A percentile compares a stretch with the other conserved stretches of the same genome.
These are phyloP conservation scores for Nyctereutes procyonoides DNA, from an alignment of 2,113 vertebrate genomes.

Conservation along the genomic window DNA sequence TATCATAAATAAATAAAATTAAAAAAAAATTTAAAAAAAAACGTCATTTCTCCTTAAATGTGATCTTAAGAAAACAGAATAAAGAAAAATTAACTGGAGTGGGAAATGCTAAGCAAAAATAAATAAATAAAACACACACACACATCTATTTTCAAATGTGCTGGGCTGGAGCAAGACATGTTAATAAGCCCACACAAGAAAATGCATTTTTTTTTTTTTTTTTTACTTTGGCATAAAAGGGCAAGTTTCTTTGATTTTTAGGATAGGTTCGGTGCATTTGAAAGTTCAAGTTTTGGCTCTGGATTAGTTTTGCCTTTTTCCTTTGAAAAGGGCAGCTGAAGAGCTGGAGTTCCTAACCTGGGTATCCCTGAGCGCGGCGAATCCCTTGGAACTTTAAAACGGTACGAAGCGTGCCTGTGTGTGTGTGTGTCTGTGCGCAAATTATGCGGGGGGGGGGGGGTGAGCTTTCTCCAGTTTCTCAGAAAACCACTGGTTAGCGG, in stretches of 20 bases:
- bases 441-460: too few relatives aligned
- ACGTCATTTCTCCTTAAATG: constrained; percentile 16
- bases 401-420: not conserved
- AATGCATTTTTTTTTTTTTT: not conserved
- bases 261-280: not conserved
- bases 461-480: not conserved
- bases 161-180: not conserved
- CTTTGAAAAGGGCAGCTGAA: not conserved
- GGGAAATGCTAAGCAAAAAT: constrained; percentile 46
- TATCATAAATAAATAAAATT: too few relatives aligned
- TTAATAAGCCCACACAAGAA: not conserved
- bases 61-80: constrained; percentile 31
- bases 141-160: not conserved
- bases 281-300: not conserved
- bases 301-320: not conserved
- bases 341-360: not conserved
- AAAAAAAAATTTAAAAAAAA: too few relatives aligned
- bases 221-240: not conserved
- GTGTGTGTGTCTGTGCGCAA: not conserved
- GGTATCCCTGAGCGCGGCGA: not conserved
- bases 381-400: not conserved
- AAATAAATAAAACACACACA: not conserved
- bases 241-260: not conserved
- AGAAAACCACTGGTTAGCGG: not conserved
- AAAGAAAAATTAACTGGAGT: not conserved